These are phyloP conservation scores for Gorsachius goisagi DNA, from an alignment of 2,113 vertebrate genomes.

Conservation along the genomic window DNA sequence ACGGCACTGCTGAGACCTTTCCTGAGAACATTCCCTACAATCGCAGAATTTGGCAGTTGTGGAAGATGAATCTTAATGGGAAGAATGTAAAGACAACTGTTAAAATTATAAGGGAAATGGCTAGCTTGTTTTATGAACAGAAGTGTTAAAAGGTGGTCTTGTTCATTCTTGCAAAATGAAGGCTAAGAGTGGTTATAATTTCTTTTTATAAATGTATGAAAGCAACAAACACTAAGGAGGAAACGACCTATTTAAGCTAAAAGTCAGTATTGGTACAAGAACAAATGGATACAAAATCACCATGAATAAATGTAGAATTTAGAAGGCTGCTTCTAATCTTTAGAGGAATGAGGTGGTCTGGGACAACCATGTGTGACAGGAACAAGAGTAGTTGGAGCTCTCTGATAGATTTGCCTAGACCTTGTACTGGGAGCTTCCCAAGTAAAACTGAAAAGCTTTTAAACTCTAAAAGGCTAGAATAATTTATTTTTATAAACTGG, in stretches of 20 bases:
- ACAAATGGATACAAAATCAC: background rate
- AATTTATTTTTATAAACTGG: background rate
- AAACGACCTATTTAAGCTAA: background rate
- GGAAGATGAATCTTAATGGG: background rate
- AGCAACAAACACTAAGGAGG: background rate
- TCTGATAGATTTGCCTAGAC: background rate
- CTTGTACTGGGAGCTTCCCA: background rate
- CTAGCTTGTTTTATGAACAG: background rate
- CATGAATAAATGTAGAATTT: background rate
- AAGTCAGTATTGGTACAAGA: background rate
- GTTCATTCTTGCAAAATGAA: background rate
- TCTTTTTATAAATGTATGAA: background rate
- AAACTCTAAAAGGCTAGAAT: background rate
- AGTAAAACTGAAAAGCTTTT: background rate
- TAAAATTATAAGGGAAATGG: background rate
- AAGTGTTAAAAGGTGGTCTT: background rate
- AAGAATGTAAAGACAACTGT: background rate
- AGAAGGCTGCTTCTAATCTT: background rate
- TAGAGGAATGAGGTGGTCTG: background rate
- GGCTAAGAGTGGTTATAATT: background rate
- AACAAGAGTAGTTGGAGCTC: background rate
- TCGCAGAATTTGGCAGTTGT: background rate
- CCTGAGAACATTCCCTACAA: background rate
- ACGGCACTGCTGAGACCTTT: background rate
- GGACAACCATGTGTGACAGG: background rate